Conservation (phyloP, 2,797 vertebrate genomes). For the Eidolon dupreanum region DNA sequence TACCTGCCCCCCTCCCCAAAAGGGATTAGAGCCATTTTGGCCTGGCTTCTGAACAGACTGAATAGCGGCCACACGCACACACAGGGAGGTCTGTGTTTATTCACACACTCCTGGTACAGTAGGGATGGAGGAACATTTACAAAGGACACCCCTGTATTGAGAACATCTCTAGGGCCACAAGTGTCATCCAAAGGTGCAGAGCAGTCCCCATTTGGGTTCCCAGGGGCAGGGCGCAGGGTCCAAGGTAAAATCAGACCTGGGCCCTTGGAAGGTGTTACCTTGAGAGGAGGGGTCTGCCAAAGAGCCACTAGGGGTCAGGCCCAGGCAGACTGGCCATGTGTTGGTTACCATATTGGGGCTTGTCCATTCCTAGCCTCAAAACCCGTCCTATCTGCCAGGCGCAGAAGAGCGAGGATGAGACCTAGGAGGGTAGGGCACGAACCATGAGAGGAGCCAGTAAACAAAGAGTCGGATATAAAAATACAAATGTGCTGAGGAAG, state of each 20-base stretch:
- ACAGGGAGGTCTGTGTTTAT: conserved; percentile 80
- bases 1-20: not conserved
- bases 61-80: conserved; percentile 55
- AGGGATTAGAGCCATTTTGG: not conserved
- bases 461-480: conserved; percentile 99
- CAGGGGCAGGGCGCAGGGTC: conserved; percentile 58
- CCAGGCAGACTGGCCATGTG: conserved; percentile 60
- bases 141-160: conserved; percentile 72
- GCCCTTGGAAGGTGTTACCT: conserved; percentile 55
- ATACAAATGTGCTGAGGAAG: conserved; percentile 96
- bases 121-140: conserved; percentile 75
- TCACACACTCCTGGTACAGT: conserved; percentile 81
- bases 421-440: conserved; percentile 41
- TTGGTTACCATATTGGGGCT: conserved; percentile 70
- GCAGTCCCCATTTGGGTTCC: conserved; percentile 61
- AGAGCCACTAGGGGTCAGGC: conserved; percentile 50
- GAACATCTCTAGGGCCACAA: conserved; percentile 74
- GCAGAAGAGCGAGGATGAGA: conserved; percentile 72
- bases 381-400: conserved; percentile 77
- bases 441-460: conserved; percentile 92
- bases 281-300: conserved; percentile 38
- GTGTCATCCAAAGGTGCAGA: conserved; percentile 71
- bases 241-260: conserved; percentile 70
- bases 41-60: conserved; percentile 26
- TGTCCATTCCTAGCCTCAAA: conserved; percentile 67